These are phyloP conservation scores for Ochropleura leucogaster DNA, from an alignment of 2,888 invertebrate genomes.

Conservation along the genomic window DNA sequence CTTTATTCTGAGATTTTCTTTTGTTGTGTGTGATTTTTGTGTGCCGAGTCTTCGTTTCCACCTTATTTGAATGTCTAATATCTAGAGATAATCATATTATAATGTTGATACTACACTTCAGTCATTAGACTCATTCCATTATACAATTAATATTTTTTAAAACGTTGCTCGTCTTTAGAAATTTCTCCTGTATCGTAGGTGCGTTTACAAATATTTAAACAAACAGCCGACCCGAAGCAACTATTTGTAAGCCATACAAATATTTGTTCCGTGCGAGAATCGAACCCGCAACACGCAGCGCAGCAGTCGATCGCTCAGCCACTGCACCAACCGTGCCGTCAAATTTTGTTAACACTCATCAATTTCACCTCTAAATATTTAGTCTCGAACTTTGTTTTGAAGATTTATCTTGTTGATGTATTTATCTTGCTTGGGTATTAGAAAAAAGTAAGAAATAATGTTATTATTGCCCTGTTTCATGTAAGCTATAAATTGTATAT, in stretches of 20 bases:
- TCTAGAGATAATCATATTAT: neutral
- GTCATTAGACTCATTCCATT: too few species aligned
- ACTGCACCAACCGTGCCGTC: too few species aligned
- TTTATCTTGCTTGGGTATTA: neutral
- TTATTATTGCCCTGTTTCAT: neutral
- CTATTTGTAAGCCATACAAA: too few species aligned
- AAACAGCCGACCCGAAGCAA: too few species aligned
- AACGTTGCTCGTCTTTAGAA: too few species aligned
- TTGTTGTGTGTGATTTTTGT: constrained; percentile 13
- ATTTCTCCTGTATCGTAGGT: too few species aligned
- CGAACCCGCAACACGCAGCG: too few species aligned
- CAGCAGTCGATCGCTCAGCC: too few species aligned
- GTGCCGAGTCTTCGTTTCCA: neutral
- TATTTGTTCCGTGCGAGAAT: too few species aligned
- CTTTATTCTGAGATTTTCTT: constrained; percentile 39
- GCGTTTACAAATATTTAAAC: too few species aligned
- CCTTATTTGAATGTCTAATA: neutral
- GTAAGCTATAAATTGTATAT: neutral
- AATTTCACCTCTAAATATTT: neutral
- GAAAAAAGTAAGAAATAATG: neutral
- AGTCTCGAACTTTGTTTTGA: neutral
- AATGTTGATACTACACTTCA: too few species aligned
- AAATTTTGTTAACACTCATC: neutral
- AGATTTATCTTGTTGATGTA: neutral
- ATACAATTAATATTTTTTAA: too few species aligned